Evolutionary conservation across 2,113 vertebrate species (phyloP).

Genomic region (Rutilus rutilus): DNA sequence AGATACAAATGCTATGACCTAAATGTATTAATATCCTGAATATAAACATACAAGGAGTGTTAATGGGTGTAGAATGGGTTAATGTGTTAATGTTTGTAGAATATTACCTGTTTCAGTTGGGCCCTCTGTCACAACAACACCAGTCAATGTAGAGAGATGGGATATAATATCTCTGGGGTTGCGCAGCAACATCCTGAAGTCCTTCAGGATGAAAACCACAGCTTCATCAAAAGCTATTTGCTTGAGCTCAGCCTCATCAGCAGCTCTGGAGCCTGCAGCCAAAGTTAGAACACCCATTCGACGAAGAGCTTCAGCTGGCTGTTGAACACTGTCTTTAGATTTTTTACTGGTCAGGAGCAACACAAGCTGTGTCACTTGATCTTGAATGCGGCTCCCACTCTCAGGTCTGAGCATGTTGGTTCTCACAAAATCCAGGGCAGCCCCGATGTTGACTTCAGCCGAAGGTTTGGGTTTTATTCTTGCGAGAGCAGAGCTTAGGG

Average conservation of each 20-base stretch:
- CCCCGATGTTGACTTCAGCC: constrained; percentile 79
- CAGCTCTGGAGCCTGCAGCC: constrained; percentile 75
- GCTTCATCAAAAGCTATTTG: constrained; percentile 79
- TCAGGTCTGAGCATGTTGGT: constrained; percentile 78
- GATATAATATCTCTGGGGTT: constrained; percentile 76
- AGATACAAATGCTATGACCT: no score
- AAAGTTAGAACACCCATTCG: constrained; percentile 80
- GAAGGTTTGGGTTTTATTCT: constrained; percentile 74
- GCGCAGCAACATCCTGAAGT: constrained; percentile 80
- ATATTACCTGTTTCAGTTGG: constrained; percentile 80
- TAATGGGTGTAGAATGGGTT: no score
- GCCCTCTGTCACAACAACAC: constrained; percentile 70
- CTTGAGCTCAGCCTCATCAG: constrained; percentile 76
- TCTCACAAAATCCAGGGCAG: constrained; percentile 84
- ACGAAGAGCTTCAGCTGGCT: constrained; percentile 79
- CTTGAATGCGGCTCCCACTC: constrained; percentile 79
- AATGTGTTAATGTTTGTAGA: background rate
- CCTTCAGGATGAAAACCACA: constrained; percentile 80
- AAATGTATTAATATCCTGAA: no score
- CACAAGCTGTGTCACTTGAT: constrained; percentile 84
- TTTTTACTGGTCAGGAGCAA: constrained; percentile 86
- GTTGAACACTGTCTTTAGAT: constrained; percentile 82
- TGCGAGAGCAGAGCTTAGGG: constrained; percentile 67
- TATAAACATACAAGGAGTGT: no score
- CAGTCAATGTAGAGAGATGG: constrained; percentile 85